A percentile compares a stretch with the other conserved stretches of the same genome.
These are phyloP conservation scores for Leptinotarsa texana DNA, from an alignment of 1,140 invertebrate genomes.

Conservation along the genomic window DNA sequence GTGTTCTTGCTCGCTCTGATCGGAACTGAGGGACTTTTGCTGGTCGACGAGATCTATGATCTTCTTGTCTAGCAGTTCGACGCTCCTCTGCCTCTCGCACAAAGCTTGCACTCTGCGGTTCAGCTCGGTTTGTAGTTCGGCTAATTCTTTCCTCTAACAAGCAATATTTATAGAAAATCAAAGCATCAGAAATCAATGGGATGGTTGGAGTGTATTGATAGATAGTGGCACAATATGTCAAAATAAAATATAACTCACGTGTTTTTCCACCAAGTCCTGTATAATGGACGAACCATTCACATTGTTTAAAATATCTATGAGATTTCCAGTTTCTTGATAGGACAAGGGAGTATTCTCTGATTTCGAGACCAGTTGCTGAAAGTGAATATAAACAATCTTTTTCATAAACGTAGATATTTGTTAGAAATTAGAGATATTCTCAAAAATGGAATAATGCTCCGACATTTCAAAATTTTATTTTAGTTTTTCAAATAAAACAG, in stretches of 20 bases:
- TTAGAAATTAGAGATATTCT: too few relatives aligned
- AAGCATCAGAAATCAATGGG: too few relatives aligned
- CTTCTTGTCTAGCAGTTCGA: slow-evolving; percentile 67
- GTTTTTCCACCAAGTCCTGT: slow-evolving; percentile 65
- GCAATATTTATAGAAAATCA: background rate
- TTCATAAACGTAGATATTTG: too few relatives aligned
- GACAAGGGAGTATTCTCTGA: slow-evolving; percentile 44
- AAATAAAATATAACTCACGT: slow-evolving; percentile 58
- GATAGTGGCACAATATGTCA: background rate
- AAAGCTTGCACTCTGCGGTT: slow-evolving; percentile 64
- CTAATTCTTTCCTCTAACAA: slow-evolving; percentile 61
- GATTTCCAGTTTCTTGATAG: slow-evolving; percentile 47
- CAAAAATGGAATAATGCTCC: too few relatives aligned
- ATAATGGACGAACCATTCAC: slow-evolving; percentile 62
- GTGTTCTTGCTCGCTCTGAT: slow-evolving; percentile 43
- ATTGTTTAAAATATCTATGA: slow-evolving; percentile 51
- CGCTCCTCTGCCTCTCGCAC: slow-evolving; percentile 64
- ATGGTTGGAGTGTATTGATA: background rate
- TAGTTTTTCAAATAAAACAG: too few relatives aligned
- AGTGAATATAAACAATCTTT: background rate
- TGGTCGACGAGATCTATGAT: slow-evolving; percentile 60
- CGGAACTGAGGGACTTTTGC: slow-evolving; percentile 50
- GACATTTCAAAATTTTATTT: too few relatives aligned
- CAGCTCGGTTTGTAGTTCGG: slow-evolving; percentile 66
- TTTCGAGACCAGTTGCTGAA: slow-evolving; percentile 49